These are phyloP conservation scores for Bradypus variegatus DNA, from an alignment of 2,797 vertebrate species.

Conservation along the genomic window DNA sequence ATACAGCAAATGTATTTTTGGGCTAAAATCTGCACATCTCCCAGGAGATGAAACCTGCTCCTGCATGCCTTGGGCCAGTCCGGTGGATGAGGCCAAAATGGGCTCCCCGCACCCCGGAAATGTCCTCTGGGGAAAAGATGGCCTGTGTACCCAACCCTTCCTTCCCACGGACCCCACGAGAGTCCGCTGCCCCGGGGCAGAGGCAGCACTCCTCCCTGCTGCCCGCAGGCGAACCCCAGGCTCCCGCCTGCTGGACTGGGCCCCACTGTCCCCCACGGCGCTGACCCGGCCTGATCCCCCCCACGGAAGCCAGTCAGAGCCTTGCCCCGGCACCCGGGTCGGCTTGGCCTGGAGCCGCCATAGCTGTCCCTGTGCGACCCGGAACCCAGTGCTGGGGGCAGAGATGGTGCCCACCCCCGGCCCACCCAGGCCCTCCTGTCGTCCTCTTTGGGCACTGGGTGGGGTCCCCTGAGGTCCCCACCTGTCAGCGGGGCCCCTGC, in stretches of 20 bases:
- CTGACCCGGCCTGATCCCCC: background rate
- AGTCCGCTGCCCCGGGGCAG: too few relatives aligned
- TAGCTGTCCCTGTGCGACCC: background rate
- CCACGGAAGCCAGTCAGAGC: fast-evolving
- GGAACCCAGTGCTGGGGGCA: background rate
- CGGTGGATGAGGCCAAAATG: background rate
- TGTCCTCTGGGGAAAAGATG: background rate
- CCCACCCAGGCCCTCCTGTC: too few relatives aligned
- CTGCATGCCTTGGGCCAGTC: background rate
- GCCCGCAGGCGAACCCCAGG: too few relatives aligned
- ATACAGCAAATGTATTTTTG: background rate
- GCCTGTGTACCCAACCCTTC: background rate
- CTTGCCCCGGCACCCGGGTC: background rate
- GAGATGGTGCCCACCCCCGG: too few relatives aligned
- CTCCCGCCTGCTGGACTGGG: background rate
- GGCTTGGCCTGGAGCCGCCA: background rate
- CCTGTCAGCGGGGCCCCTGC: background rate
- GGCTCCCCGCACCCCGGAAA: background rate
- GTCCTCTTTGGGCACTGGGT: too few relatives aligned
- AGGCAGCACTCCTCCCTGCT: too few relatives aligned
- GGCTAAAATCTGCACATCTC: slow-evolving; percentile 10
- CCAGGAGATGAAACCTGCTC: background rate
- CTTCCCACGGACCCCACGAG: background rate
- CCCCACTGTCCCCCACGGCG: background rate
- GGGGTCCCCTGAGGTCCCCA: background rate